Percentiles rank a stretch among this genome's conserved stretches.
Evolutionary conservation across 2,113 vertebrate genomes (phyloP).

Genomic region (Azemiops feae): DNA sequence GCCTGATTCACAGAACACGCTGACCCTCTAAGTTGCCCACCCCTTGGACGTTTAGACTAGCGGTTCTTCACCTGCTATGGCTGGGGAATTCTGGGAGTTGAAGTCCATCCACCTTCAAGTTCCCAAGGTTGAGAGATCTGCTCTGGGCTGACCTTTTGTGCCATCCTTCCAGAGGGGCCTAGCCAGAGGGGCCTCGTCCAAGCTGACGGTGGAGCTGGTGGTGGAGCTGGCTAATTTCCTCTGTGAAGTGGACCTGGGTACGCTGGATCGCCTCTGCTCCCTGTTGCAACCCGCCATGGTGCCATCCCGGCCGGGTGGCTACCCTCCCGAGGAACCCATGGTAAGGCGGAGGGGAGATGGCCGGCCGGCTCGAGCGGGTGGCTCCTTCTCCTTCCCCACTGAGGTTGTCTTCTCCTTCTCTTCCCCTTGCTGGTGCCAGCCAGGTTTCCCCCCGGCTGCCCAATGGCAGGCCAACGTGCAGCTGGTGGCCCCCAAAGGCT

Average conservation of each 20-base stretch:
- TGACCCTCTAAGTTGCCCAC: neutral
- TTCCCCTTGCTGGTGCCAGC: conserved; percentile 33
- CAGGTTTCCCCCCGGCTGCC: conserved; percentile 26
- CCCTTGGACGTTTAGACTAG: neutral
- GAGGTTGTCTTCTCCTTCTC: neutral
- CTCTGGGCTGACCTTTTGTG: too few species aligned
- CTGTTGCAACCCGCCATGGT: conserved; percentile 34
- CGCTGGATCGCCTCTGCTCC: conserved; percentile 61
- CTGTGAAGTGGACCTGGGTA: conserved; percentile 63
- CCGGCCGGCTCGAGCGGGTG: rapidly evolving
- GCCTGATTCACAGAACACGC: too few species aligned
- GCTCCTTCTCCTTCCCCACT: neutral
- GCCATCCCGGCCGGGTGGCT: neutral
- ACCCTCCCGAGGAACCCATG: conserved; percentile 41
- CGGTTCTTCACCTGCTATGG: neutral
- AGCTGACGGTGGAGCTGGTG: conserved; percentile 58
- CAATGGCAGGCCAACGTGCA: conserved; percentile 51
- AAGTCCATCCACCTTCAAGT: neutral
- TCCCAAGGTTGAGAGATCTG: neutral
- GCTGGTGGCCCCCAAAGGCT: conserved; percentile 75
- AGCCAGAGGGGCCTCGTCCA: conserved; percentile 29
- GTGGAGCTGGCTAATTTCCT: conserved; percentile 62
- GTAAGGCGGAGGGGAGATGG: conserved; percentile 6
- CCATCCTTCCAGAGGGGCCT: conserved; percentile 21
- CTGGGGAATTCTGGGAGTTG: neutral